These are phyloP conservation scores for Tetraodon nigroviridis DNA, from an alignment of 2,113 vertebrate species.

Conservation along the genomic window DNA sequence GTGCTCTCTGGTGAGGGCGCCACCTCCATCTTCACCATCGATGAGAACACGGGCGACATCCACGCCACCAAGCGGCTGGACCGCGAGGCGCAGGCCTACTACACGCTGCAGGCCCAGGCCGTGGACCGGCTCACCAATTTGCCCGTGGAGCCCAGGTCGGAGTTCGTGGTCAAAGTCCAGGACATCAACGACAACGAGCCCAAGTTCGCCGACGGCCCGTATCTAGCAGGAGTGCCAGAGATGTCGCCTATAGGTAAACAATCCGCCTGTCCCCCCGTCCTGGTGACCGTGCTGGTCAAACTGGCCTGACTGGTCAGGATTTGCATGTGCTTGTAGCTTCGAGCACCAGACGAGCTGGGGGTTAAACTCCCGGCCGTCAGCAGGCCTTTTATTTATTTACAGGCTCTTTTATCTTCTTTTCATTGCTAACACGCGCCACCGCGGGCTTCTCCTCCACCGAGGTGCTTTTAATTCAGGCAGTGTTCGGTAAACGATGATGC, in stretches of 20 bases:
- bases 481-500: background rate
- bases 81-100: conserved; percentile 93
- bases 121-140: conserved; percentile 85
- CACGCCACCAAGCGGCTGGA: conserved; percentile 95
- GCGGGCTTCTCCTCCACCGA: background rate
- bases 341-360: background rate
- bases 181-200: conserved; percentile 98
- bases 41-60: conserved; percentile 96
- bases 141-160: conserved; percentile 87
- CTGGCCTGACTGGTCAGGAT: too few relatives aligned
- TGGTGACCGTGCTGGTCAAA: too few relatives aligned
- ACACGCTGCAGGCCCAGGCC: conserved; percentile 88
- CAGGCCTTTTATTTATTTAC: conserved; percentile 1
- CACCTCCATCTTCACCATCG: conserved; percentile 96
- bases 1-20: conserved; percentile 93
- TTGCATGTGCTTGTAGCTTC: conserved; percentile 11
- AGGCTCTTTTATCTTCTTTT: background rate
- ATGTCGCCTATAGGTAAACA: conserved; percentile 92
- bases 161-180: conserved; percentile 97
- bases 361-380: conserved; percentile 7
- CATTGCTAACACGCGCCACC: background rate
- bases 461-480: conserved; percentile 6
- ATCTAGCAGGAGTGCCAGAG: conserved; percentile 87
- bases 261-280: background rate
- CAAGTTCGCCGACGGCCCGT: conserved; percentile 92